These are phyloP conservation scores for Coecobrya sp. DNA, from an alignment of 2,888 invertebrate genomes.

Conservation along the genomic window DNA sequence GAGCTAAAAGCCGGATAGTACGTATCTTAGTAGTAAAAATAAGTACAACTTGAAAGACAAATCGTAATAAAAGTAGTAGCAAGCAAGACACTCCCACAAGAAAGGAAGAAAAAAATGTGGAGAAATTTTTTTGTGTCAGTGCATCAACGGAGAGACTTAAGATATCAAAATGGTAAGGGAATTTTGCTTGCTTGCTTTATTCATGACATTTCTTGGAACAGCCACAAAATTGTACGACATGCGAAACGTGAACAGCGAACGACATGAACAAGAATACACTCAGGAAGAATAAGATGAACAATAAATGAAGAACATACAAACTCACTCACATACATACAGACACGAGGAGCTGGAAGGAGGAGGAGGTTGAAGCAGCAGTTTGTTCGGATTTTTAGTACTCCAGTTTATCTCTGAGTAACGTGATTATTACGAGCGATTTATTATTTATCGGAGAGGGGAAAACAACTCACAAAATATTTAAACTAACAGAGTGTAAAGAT, in stretches of 20 bases:
- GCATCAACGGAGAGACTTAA: slow-evolving; percentile 58
- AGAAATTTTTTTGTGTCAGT: slow-evolving; percentile 34
- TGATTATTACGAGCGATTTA: slow-evolving; percentile 41
- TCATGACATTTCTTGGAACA: slow-evolving; percentile 16
- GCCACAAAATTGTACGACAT: slow-evolving; percentile 4
- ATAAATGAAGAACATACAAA: slow-evolving; percentile 24
- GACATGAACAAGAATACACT: not conserved
- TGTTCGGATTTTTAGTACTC: slow-evolving; percentile 19
- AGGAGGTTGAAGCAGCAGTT: not conserved
- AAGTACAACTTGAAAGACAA: not conserved
- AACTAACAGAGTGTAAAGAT: slow-evolving; percentile 48
- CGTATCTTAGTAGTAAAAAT: not conserved
- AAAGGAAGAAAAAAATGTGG: slow-evolving; percentile 1
- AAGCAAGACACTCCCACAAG: slow-evolving; percentile 4
- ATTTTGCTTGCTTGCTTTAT: slow-evolving; percentile 30
- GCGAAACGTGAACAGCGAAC: not conserved
- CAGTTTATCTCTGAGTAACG: not conserved
- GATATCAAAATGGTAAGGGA: slow-evolving; percentile 25
- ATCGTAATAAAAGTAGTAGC: slow-evolving; percentile 1
- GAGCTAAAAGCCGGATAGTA: not conserved
- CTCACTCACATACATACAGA: not conserved
- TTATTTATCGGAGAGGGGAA: slow-evolving; percentile 44
- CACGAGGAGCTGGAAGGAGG: not conserved
- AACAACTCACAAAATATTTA: slow-evolving; percentile 48
- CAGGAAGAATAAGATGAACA: slow-evolving; percentile 42